Evolutionary conservation across 2,888 invertebrate species (phyloP), one percentile per base, ranked within the genome.

Genomic region (Osmoderma eremita): DNA sequence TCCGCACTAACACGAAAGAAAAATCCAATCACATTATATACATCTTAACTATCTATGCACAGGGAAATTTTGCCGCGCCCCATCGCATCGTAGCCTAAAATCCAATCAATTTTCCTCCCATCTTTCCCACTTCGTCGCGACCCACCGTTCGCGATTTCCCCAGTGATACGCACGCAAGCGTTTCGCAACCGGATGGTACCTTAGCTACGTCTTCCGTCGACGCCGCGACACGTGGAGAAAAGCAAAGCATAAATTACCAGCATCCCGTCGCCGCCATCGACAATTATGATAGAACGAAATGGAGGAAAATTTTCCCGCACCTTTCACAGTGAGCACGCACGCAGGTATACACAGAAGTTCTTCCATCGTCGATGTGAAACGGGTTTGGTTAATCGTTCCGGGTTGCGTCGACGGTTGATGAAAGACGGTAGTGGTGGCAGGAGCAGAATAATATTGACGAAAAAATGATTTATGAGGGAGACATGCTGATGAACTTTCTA

Each of bases 401-500:
- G 5, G 18, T 15, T 20, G 22, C 18, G 48, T 3, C 49, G 49
- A 20, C 22, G n/a, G 20, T 38, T 10, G 30, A 30, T 30, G 10
- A 3, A 30, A 30, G 38, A 38, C 53, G 53, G 10, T 53, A 38
- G 53, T 17, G 38, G 3, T n/a, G 53, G 53, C 38, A 38, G 53
- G 17, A 53, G 53, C 38, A 38, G 53, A 38, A 53, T 38, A 36
- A 53, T 53, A 36, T 53, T 38, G 53, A 18, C 36, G 51, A 17
- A 53, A 53, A 53, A 38, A 53, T 53, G 53, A 53, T 53, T 53
- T 53, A 53, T 53, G 53, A 39, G 53, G n/a, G 12, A 53, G 53
- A 38, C 36, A n/a, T 38, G 53, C 53, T 38, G 53, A 38, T 38
- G 53, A 53, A 53, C 38, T 38, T 36, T 53, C 18, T 17, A 24